A percentile compares a stretch with the other conserved stretches of the same genome.
Conservation (phyloP, 1,140 invertebrate genomes). For the Penaeus chinensis region DNA sequence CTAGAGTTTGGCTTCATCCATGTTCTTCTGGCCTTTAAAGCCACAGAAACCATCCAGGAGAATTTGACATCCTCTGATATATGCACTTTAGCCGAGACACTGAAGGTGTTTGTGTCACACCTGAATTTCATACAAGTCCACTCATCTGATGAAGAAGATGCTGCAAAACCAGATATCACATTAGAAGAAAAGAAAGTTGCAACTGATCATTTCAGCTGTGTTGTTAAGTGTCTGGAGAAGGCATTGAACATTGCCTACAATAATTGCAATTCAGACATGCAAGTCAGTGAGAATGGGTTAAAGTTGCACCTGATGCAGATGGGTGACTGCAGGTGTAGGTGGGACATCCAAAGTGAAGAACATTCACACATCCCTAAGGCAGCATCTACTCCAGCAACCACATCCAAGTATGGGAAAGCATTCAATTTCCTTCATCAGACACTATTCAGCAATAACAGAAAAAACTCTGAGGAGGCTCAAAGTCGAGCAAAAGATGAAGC, state of each 20-base stretch:
- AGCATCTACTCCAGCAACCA: background rate
- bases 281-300: background rate
- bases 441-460: slow-evolving; percentile 16
- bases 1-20: slow-evolving; percentile 41
- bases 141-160: slow-evolving; percentile 46
- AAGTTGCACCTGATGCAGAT: slow-evolving; percentile 24
- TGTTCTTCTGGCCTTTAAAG: slow-evolving; percentile 41
- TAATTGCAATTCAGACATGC: background rate
- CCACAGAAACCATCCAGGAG: slow-evolving; percentile 16
- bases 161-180: background rate
- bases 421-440: slow-evolving; percentile 35
- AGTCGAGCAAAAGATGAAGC: background rate
- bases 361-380: background rate
- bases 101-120: slow-evolving; percentile 42
- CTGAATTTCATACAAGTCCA: slow-evolving; percentile 37
- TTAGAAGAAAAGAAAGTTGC: slow-evolving; percentile 14
- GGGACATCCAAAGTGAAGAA: background rate
- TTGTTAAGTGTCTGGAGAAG: slow-evolving; percentile 40
- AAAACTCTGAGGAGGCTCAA: background rate
- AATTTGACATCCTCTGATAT: slow-evolving; percentile 35
- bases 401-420: slow-evolving; percentile 29
- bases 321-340: slow-evolving; percentile 35
- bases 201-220: slow-evolving; percentile 34
- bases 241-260: slow-evolving; percentile 33
- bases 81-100: slow-evolving; percentile 18